Base-by-base conservation (phyloP, 2,797 vertebrate species). In the Poliocrania exsul region DNA sequence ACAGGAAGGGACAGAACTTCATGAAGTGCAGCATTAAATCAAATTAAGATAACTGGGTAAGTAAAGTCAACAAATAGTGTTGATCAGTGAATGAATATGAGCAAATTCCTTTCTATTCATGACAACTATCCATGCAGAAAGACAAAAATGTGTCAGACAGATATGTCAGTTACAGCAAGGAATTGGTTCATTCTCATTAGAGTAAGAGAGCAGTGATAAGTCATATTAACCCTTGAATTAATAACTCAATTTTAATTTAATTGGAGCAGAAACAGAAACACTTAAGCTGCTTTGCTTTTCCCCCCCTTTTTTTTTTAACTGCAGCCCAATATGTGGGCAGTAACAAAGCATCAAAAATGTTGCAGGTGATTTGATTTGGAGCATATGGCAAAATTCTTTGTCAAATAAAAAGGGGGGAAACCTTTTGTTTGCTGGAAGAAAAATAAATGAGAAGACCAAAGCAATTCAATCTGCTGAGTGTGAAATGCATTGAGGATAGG, bases 331-430 rank as follows among this genome's bases (percentile, higher is more conserved):
- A 88, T 91, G 46, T 73, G 44, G 87, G 72, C 17, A 2, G 86
- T 94, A 71, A 81, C 84, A 95, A 94, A 92, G 73, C 81, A 95
- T 88, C 81, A 80, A 58, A 95, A 96, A 93, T n/a, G 54, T 95
- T 93, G 70, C 89, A 69, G 71, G 44, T 95, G 90, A 95, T 96
- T 47, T 95, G 90, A 95, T 96, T 90, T 93, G 70, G 91, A 96
- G 95, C 95, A 96, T 96, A 95, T 97, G 95, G 93, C 46, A 90
- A 97, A 93, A 81, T 15, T 71, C 77, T 92, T 94, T 96, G 90
- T 95, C 88, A 87, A 96, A 60, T 54, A 90, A 95, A 93, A 74
- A 56, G 37, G 28, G 49, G 38, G 49, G 4, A 49, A n/a, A 71
- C 40, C 6, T 93, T 96, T 95, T 95, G 81, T 95, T 93, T 94